Evolutionary conservation across 2,113 vertebrate species (phyloP).

Genomic region (Coracopsis vasa): DNA sequence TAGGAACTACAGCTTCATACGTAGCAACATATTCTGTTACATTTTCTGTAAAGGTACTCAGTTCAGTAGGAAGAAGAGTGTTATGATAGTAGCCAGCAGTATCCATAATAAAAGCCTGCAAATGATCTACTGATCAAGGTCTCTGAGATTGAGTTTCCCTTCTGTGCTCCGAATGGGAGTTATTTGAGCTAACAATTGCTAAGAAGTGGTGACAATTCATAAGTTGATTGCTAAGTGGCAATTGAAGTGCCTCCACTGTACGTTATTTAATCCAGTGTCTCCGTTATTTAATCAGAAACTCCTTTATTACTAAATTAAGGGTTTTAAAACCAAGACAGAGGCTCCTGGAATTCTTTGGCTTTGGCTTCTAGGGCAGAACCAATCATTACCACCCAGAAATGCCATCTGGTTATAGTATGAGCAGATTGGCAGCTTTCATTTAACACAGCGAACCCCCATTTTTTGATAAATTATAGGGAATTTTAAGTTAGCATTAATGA

Average conservation of each 20-base stretch:
- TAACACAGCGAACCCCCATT: not conserved
- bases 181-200: not conserved
- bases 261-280: not conserved
- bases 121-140: not conserved
- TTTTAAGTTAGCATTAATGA: not conserved
- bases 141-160: not conserved
- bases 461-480: not conserved
- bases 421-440: not conserved
- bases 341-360: not conserved
- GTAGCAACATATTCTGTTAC: not conserved
- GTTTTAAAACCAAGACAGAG: not conserved
- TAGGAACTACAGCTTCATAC: not conserved
- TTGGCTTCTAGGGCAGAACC: not conserved
- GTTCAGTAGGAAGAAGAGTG: not conserved
- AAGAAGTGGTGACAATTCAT: not conserved
- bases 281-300: not conserved
- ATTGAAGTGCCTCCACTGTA: not conserved
- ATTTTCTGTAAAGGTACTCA: not conserved
- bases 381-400: not conserved
- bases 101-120: not conserved
- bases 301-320: not conserved
- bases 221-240: not conserved
- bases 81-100: not conserved
- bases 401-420: not conserved
- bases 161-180: not conserved